Evolutionary conservation across 2,797 vertebrate species (phyloP), one percentile per base, ranked within the genome.

Genomic region (Dicrostonyx torquatus): DNA sequence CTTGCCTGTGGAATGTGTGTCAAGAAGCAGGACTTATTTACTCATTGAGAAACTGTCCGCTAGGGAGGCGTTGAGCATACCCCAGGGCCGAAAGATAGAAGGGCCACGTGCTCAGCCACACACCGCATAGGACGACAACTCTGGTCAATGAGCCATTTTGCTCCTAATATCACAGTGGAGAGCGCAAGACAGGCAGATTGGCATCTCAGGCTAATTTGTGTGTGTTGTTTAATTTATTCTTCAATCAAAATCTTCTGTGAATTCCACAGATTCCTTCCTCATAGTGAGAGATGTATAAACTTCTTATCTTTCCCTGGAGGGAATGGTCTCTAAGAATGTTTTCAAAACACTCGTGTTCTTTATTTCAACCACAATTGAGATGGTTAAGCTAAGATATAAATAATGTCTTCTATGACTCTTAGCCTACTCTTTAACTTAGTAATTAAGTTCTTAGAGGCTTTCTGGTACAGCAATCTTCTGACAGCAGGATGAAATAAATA

Each of bases 1-100:
- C 73, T 96, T 97, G 96, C 68, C 83, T 90, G 68, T 90, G 97
- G 97, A 98, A 97, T 95, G 95, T 90, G 48, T 90, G 96, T 98
- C 96, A 96, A 97, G 94, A 97, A 93, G 92, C 70, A 82, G 0
- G 11, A 66, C 45, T 95, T 97, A 90, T 97, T 98, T 97, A 94
- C 93, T 78, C 96, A 87, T 94, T 97, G 95, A 0, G 0, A 91
- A 85, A 77, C 48, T 95, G 76, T 97, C 87, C 68, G 14, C 95
- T 34, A 78, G 75, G 50, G 88, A 48, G 45, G 64, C 43, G 6
- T 40, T 26, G 64, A 83, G 43, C 12, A 92, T 93, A 94, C 91
- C 85, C 94, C 89, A 88, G 82, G 64, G 20, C 37, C 70, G 31
- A 84, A 70, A 86, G 72, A 48, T 55, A 34, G 77, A 89, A 80